These are phyloP conservation scores for Macaria liturata DNA, from an alignment of 2,888 invertebrate species.

Conservation along the genomic window DNA sequence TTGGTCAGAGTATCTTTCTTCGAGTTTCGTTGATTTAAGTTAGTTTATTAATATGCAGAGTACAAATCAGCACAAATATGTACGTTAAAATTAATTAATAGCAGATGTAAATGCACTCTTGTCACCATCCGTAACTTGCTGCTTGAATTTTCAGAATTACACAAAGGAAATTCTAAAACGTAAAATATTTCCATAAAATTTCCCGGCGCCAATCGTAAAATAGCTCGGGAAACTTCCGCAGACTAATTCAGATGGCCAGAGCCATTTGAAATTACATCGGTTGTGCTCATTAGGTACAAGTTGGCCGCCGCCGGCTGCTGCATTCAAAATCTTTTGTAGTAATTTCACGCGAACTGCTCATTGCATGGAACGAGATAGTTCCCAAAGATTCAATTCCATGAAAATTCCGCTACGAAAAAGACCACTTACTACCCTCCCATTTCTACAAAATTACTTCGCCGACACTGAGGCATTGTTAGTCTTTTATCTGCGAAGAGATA, in stretches of 20 bases:
- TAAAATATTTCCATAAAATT: not conserved
- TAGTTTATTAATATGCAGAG: no score
- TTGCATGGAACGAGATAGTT: conserved; percentile 28
- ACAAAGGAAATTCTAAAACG: no score
- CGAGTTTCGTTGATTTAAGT: no score
- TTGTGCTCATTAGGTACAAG: conserved; percentile 25
- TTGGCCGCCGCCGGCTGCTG: conserved; percentile 34
- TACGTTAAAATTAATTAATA: no score
- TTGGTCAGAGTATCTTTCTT: no score
- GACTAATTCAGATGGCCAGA: conserved; percentile 13
- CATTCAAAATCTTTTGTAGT: conserved; percentile 34
- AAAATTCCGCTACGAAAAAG: conserved; percentile 7
- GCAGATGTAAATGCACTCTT: no score
- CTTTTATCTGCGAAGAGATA: conserved; percentile 16
- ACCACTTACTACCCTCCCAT: not conserved
- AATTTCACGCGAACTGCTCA: conserved; percentile 32
- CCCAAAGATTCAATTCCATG: conserved; percentile 14
- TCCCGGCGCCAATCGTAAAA: not conserved
- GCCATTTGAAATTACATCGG: conserved; percentile 18
- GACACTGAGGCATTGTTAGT: conserved; percentile 7
- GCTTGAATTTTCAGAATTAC: no score
- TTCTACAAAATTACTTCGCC: conserved; percentile 5
- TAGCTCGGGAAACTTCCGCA: conserved; percentile 9
- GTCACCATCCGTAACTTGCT: no score
- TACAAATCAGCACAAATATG: no score